Evolutionary conservation across 2,888 invertebrate genomes (phyloP).

Genomic region (Apamea epomidion): DNA sequence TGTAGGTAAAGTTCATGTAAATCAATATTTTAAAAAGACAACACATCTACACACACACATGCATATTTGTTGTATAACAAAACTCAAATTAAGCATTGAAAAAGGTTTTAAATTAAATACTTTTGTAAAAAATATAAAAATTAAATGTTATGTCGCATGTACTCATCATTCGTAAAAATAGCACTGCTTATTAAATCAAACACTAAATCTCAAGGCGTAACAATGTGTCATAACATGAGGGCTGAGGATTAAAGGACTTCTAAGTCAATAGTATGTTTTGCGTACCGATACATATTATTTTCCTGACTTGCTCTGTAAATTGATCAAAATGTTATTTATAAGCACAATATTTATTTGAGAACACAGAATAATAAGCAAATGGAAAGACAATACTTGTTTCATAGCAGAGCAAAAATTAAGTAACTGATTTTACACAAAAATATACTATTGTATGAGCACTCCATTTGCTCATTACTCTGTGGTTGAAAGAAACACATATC

Average conservation of each 20-base stretch:
- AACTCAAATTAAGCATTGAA: slow-evolving; percentile 28
- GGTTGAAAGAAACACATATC: slow-evolving; percentile 37
- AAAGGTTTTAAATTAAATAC: slow-evolving; percentile 7
- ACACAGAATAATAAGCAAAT: slow-evolving; percentile 51
- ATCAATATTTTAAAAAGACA: slow-evolving; percentile 14
- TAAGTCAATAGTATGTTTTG: slow-evolving; percentile 70
- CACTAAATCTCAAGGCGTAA: slow-evolving; percentile 47
- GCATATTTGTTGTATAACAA: slow-evolving; percentile 43
- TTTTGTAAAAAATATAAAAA: slow-evolving; percentile 5
- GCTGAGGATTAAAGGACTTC: slow-evolving; percentile 55
- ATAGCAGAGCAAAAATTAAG: not conserved
- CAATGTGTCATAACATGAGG: slow-evolving; percentile 52
- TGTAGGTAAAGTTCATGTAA: slow-evolving; percentile 2
- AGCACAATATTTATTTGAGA: slow-evolving; percentile 39
- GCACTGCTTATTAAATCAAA: slow-evolving; percentile 35
- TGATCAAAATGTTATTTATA: slow-evolving; percentile 70
- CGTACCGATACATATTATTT: slow-evolving; percentile 88
- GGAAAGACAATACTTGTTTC: not conserved
- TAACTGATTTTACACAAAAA: not conserved
- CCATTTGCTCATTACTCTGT: slow-evolving; percentile 40
- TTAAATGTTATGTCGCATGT: slow-evolving; percentile 26
- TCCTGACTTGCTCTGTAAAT: slow-evolving; percentile 90
- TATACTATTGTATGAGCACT: not conserved
- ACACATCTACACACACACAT: slow-evolving; percentile 61
- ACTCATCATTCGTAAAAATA: slow-evolving; percentile 36